Evolutionary conservation across 1,140 invertebrate species (phyloP).

Genomic region (Drosophila azteca): DNA sequence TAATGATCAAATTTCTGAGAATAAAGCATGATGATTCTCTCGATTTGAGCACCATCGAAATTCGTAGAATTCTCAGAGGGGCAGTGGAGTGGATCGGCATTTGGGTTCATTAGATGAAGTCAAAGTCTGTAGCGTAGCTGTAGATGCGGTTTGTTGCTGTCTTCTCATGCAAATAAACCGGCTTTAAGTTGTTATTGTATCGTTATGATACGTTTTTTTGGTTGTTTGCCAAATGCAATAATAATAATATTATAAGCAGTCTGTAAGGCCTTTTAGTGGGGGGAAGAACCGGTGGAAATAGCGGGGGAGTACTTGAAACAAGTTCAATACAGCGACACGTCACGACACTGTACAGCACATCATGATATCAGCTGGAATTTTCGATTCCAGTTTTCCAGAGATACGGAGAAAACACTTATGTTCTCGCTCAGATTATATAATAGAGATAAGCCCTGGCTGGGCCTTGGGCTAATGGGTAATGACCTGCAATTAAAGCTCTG

Average conservation of each 20-base stretch:
- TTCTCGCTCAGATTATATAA: conserved; percentile 12
- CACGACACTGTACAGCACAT: too few relatives aligned
- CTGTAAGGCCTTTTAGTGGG: not conserved
- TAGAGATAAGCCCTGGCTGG: conserved; percentile 24
- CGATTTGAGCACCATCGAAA: conserved; percentile 34
- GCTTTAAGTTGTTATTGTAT: conserved; percentile 35
- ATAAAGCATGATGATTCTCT: conserved; percentile 4
- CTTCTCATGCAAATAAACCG: conserved; percentile 60
- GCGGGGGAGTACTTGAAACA: conserved; percentile 15
- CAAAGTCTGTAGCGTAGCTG: not conserved
- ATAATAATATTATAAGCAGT: not conserved
- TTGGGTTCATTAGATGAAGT: conserved; percentile 58
- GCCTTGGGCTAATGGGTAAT: conserved; percentile 14
- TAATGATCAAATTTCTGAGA: conserved; percentile 27
- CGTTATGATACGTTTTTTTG: conserved; percentile 1
- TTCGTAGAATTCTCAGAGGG: conserved; percentile 49
- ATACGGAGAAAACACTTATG: conserved; percentile 26
- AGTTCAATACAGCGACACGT: conserved; percentile 33
- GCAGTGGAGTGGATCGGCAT: conserved; percentile 49
- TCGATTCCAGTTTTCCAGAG: conserved; percentile 13
- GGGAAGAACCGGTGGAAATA: conserved; percentile 24
- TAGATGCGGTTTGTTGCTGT: conserved; percentile 26
- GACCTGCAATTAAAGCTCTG: conserved; percentile 30
- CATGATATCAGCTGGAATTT: conserved; percentile 41
- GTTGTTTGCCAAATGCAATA: conserved; percentile 38